Percentiles rank a stretch among this genome's conserved stretches.
phyloP scores from a whole-genome alignment of 2,113 vertebrate genomes.

The Heterocephalus glaber region DNA sequence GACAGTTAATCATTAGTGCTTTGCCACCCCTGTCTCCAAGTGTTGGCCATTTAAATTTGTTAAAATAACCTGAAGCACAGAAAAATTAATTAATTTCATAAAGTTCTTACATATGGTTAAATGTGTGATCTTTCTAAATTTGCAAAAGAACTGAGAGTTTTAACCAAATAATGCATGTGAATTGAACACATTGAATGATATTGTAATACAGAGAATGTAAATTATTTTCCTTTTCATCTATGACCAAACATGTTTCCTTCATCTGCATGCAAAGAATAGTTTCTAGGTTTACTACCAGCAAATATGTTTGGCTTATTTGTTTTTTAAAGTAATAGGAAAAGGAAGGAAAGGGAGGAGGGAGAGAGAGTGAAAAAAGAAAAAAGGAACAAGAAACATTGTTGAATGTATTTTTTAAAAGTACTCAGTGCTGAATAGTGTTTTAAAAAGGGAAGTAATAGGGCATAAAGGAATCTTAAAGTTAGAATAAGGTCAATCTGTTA shows the following conservation, averaged over 20 bases:
- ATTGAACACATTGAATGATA: not conserved
- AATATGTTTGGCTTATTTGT: not conserved
- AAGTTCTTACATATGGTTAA: constrained; percentile 24
- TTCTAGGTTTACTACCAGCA: not conserved
- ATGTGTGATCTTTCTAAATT: not conserved
- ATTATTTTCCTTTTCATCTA: not conserved
- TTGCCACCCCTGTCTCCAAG: not conserved
- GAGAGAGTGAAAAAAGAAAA: not conserved
- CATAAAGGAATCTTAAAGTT: not conserved
- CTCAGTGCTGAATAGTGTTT: not conserved
- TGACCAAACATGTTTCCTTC: not conserved
- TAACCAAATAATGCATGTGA: constrained; percentile 8
- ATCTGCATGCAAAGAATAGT: not conserved
- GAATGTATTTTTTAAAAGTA: not conserved
- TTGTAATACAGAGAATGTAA: constrained; percentile 1
- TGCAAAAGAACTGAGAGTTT: not conserved
- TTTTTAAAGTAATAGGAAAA: not conserved
- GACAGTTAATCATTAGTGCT: not conserved
- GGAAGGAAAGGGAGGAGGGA: fast-evolving
- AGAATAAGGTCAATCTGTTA: not conserved
- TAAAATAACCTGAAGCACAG: not conserved
- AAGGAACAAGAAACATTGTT: not conserved
- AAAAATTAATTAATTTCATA: constrained; percentile 47
- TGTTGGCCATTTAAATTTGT: not conserved
- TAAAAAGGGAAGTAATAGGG: not conserved